Conservation (phyloP, 2,888 invertebrate species). For the Trypoxylon attenuatum region DNA sequence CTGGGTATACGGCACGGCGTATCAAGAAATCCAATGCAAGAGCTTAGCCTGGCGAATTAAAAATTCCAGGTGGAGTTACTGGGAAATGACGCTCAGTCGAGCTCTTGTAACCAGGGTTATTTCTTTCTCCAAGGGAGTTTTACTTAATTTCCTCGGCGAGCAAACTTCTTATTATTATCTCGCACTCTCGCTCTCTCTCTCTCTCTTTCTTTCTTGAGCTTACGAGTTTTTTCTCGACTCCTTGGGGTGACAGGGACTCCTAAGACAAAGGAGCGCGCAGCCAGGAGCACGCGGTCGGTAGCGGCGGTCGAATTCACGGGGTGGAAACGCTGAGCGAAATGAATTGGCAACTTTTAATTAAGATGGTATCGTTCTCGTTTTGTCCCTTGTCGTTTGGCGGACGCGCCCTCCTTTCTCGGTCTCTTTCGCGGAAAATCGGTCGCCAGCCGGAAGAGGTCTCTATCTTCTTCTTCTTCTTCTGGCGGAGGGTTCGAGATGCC, state of each 20-base stretch:
- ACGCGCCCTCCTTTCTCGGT: slow-evolving; percentile 14
- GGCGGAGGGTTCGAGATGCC: slow-evolving; percentile 24
- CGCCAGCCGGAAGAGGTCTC: slow-evolving; percentile 25
- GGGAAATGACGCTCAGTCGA: slow-evolving; percentile 19
- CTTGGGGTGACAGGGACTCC: slow-evolving; percentile 30
- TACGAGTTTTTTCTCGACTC: slow-evolving; percentile 9
- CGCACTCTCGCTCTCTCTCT: slow-evolving; percentile 51
- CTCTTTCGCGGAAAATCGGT: slow-evolving; percentile 51
- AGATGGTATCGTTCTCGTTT: slow-evolving; percentile 70
- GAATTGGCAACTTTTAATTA: slow-evolving; percentile 75
- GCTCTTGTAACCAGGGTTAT: slow-evolving; percentile 11
- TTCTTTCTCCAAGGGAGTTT: slow-evolving; percentile 41
- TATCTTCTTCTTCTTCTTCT: slow-evolving; percentile 26
- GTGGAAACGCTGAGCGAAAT: slow-evolving; percentile 68
- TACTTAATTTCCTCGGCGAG: slow-evolving; percentile 68
- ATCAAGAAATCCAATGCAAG: no score
- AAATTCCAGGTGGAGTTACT: not conserved
- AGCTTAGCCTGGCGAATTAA: not conserved
- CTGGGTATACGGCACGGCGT: no score
- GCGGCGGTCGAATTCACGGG: slow-evolving; percentile 51
- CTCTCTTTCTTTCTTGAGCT: slow-evolving; percentile 52
- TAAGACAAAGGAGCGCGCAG: slow-evolving; percentile 65
- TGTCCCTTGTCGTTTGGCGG: slow-evolving; percentile 20
- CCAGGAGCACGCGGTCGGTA: slow-evolving; percentile 24
- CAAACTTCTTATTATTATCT: slow-evolving; percentile 68